These are phyloP conservation scores for Tachysurus fulvidraco DNA, from an alignment of 2,113 vertebrate species.

Conservation along the genomic window DNA sequence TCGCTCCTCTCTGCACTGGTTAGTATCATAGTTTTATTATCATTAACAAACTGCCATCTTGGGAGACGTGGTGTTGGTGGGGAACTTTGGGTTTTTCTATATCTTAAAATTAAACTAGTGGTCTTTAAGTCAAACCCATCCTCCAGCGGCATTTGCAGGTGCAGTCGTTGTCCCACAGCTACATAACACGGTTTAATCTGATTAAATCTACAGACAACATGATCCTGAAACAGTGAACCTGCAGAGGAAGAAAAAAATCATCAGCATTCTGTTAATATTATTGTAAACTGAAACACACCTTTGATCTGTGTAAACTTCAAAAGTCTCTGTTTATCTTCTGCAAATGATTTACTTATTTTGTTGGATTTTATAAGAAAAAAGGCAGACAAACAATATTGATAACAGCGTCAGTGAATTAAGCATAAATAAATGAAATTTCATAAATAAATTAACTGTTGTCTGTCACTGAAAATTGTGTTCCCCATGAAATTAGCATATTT, in stretches of 20 bases:
- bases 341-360: too few relatives aligned
- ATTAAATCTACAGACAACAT: slow-evolving; percentile 6
- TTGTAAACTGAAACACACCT: too few relatives aligned
- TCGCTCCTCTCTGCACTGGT: background rate
- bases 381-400: too few relatives aligned
- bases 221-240: background rate
- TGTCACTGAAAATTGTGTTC: too few relatives aligned
- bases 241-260: background rate
- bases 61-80: background rate
- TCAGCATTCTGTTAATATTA: too few relatives aligned
- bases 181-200: slow-evolving; percentile 10
- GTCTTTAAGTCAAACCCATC: background rate
- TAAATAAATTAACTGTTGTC: too few relatives aligned
- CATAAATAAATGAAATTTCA: too few relatives aligned
- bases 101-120: background rate
- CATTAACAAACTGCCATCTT: background rate
- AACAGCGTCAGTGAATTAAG: too few relatives aligned
- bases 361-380: too few relatives aligned
- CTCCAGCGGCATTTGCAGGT: background rate
- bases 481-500: too few relatives aligned
- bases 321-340: too few relatives aligned
- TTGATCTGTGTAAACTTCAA: too few relatives aligned
- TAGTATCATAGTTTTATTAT: background rate
- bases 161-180: slow-evolving; percentile 19
- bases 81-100: background rate